Evolutionary conservation across 2,113 vertebrate species (phyloP).

Genomic region (Bubo bubo): DNA sequence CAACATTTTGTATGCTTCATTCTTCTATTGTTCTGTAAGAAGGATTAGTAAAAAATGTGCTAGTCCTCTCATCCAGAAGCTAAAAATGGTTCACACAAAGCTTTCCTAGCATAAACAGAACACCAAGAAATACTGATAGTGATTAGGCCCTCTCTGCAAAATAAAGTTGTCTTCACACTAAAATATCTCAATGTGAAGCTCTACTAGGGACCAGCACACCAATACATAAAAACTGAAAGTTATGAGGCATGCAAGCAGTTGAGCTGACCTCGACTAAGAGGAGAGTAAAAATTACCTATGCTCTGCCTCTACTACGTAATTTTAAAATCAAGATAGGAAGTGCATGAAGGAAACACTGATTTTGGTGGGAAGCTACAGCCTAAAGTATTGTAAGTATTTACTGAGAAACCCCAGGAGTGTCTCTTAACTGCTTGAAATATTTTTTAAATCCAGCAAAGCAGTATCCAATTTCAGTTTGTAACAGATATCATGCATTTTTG

Average conservation of each 20-base stretch:
- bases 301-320: neutral
- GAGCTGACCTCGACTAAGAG: neutral
- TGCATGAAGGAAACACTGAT: neutral
- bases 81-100: neutral
- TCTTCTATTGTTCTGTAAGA: neutral
- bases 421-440: neutral
- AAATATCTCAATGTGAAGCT: neutral
- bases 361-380: neutral
- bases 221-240: neutral
- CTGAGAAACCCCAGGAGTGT: neutral
- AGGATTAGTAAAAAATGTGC: neutral
- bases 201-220: neutral
- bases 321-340: neutral
- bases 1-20: neutral
- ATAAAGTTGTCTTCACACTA: neutral
- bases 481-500: neutral
- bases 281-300: neutral
- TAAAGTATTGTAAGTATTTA: neutral
- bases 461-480: neutral
- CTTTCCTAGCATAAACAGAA: neutral
- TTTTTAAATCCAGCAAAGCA: neutral
- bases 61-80: neutral
- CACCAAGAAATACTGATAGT: neutral
- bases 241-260: fast-evolving
- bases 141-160: neutral